Evolutionary conservation across 2,797 vertebrate genomes (phyloP), one percentile per base, ranked within the genome.

Genomic region (Sebastes wilsoni): DNA sequence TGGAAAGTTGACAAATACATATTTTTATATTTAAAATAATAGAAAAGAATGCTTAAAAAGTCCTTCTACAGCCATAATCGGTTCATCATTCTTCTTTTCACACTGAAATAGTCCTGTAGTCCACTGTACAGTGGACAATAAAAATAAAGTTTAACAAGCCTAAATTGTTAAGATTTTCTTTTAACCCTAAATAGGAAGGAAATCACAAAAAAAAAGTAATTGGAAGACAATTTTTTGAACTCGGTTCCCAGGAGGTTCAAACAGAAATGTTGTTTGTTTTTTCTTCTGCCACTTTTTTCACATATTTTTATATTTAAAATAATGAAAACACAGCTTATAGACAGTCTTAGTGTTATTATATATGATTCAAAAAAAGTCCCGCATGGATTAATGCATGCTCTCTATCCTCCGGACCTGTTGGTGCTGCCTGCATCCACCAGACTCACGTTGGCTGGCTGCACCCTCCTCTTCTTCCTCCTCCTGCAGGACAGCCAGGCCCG

Each of bases 401-500:
- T 72, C 52, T 71, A 77, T n/a, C 66, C 32, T 56, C 38, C 62
- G 8, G 34, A 69, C 61, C 72, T 52, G 73, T 75, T 30, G 0
- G 16, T 79, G 65, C 61, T 60, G 2, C 38, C 69, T 3, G 0
- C 69, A 4, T 54, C 72, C 70, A 87, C 60, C 65, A 83, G 1
- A 61, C 79, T 59, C 72, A 88, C 64, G 4, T 13, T 3, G 20
- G 42, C 16, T 18, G 85, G 84, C 6, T 85, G 75, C 18, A 84
- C 77, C 14, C 84, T 85, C 54, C 5, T 85, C 56, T 5, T 76
- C 54, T 5, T 82, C 46, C 71, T 82, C 60, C 52, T 42, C 23
- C 81, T 42, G 38, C 38, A 42, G 38, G 38, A 67, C 58, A 91
- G 80, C 74, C 89, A 80, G 66, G 54, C 46, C 65, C 81, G 13